Conservation (phyloP, 2,113 vertebrate species). For the Xyrauchen texanus region DNA sequence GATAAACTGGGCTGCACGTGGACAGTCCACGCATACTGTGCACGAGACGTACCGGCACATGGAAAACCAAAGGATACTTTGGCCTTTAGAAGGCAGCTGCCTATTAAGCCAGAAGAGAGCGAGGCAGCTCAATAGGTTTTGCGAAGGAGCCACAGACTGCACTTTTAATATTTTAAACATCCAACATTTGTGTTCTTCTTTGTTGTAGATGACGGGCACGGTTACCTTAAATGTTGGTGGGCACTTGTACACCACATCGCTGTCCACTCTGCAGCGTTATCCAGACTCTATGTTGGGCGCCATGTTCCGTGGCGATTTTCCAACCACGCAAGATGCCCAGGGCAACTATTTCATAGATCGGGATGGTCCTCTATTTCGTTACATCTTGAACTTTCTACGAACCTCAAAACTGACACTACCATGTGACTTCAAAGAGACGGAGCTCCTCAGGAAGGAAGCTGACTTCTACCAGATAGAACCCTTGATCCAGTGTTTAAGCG, state of each 20-base stretch:
- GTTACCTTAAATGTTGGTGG: slow-evolving; percentile 88
- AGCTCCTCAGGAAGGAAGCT: slow-evolving; percentile 84
- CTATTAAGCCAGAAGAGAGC: no score
- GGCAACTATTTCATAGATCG: slow-evolving; percentile 89
- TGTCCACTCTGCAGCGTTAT: slow-evolving; percentile 82
- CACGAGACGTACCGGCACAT: no score
- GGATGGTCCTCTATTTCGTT: slow-evolving; percentile 86
- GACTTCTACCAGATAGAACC: slow-evolving; percentile 89
- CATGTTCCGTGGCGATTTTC: slow-evolving; percentile 87
- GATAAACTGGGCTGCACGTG: no score
- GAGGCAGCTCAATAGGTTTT: no score
- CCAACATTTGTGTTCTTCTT: not conserved
- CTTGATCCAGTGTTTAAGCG: slow-evolving; percentile 84
- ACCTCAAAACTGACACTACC: slow-evolving; percentile 85
- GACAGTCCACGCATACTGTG: no score
- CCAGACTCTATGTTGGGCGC: slow-evolving; percentile 87
- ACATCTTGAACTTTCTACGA: slow-evolving; percentile 85
- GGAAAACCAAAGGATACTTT: no score
- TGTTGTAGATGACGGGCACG: slow-evolving; percentile 82
- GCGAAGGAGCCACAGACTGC: no score
- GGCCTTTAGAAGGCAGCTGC: no score
- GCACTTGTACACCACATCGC: slow-evolving; percentile 86
- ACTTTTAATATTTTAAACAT: no score
- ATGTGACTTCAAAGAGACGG: slow-evolving; percentile 85
- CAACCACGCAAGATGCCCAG: slow-evolving; percentile 81